Base-by-base conservation (phyloP, 2,797 vertebrate species). In the Pipistrellus nathusii region DNA sequence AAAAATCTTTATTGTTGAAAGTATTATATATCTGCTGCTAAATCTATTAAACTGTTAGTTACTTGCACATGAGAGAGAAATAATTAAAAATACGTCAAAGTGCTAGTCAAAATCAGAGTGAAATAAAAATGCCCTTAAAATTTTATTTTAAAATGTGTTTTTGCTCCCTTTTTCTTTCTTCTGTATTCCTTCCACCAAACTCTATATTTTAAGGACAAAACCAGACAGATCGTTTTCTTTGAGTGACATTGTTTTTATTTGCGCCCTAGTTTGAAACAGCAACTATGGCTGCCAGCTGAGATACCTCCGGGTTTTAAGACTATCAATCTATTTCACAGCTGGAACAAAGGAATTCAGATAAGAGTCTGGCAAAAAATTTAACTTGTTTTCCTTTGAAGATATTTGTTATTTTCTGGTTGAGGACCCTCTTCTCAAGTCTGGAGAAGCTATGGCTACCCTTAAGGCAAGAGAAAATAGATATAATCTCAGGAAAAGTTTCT, bases 281-380 rank as follows among this genome's bases (percentile, higher is more conserved):
- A 69, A 23, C 66, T 35, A 21, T 20, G 17, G 30, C 10, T 89
- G n/a, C 53, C 23, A 62, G 46, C n/a, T 72, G 41, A 91, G 44
- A 59, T 68, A 55, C 9, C 15, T 38, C 35, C 3, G 64, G 64
- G 8, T 23, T 85, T 90, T 88, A 27, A 38, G 44, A 75, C 32
- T 91, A 51, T 85, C 73, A 71, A 66, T 90, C 66, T 86, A 55
- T 57, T 95, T 85, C 71, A 96, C 94, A 94, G 73, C 48, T 57
- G 57, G 73, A 90, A 30, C 18, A 72, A 92, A 91, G 23, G 14
- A 69, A 59, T 92, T 78, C 55, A 92, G 64, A 48, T 80, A 68
- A 44, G 48, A 88, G 18, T 51, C 75, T 71, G 59, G 71, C 6
- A 94, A 93, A 78, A 8, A 87, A 84, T 75, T 64, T 3, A 48